These are phyloP conservation scores for Urosaurus nigricauda DNA, from an alignment of 2,797 vertebrate species.

Conservation along the genomic window DNA sequence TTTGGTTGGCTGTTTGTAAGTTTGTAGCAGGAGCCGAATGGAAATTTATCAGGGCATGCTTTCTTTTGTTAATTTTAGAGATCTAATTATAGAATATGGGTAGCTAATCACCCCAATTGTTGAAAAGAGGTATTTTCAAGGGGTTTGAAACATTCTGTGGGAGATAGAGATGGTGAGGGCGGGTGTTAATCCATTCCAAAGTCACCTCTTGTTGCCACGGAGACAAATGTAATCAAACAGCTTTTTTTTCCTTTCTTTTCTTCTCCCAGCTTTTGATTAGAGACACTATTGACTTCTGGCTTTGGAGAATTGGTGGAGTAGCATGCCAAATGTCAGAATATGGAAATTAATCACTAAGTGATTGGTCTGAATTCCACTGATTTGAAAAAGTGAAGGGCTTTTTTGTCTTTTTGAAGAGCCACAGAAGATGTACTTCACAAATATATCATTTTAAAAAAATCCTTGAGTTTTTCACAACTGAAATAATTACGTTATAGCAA, in stretches of 20 bases:
- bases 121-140: background rate
- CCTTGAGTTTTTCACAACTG: background rate
- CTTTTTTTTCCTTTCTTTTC: background rate
- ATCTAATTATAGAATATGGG: fast-evolving
- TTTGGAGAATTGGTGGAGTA: conserved; percentile 75
- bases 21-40: background rate
- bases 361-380: conserved; percentile 78
- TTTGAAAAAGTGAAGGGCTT: conserved; percentile 78
- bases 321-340: conserved; percentile 73
- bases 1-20: background rate
- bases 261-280: conserved; percentile 60
- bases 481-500: background rate
- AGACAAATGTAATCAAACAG: conserved; percentile 77
- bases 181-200: conserved; percentile 57
- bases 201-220: conserved; percentile 83
- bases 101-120: background rate
- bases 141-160: conserved; percentile 58
- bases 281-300: conserved; percentile 74
- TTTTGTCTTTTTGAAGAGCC: conserved; percentile 37
- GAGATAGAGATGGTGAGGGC: conserved; percentile 55
- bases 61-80: background rate
- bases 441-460: conserved; percentile 8
- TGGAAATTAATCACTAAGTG: conserved; percentile 80
- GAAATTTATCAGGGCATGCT: background rate
- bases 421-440: conserved; percentile 48